Base-by-base conservation (phyloP, 2,888 invertebrate species). In the Perithous albicinctus region DNA sequence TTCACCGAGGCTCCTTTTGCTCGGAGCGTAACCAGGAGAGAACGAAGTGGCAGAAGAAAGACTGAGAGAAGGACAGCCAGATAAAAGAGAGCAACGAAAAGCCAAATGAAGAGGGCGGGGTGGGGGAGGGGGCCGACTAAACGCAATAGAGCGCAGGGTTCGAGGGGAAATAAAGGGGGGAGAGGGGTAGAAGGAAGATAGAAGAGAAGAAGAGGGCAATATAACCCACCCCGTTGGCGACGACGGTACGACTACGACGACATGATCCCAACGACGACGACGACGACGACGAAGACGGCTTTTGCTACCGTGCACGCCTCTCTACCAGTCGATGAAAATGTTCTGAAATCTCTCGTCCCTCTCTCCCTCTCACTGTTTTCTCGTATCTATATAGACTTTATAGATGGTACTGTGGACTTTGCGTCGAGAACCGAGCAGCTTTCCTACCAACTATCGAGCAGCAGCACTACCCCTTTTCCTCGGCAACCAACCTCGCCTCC, bases 271-370 rank as follows among this genome's bases (percentile, higher is more conserved):
- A 35, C 76, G 78, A 43, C 54, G 66, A 32, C n/a, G 35, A 8
- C 38, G 5, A n/a, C 64, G 43, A 35, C 76, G 78, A 43, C 54
- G 66, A 32, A 7, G 35, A 8, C 38, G 5, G n/a, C n/a, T n/a
- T n/a, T 18, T 18, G 5, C 15, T 20, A 18, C 18, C 20, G 8
- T 29, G 54, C 74, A 51, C 66, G 41, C 43, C n/a, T n/a, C 10
- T n/a, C 64, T 26, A 18, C 29, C 79, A 69, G 74, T 74, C 79
- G 51, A 79, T 79, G 74, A 73, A 79, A 69, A 80, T 75, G 35
- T 80, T 78, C 69, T 43, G 23, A 63, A 74, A 74, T 69, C 63
- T 74, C 67, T 54, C 67, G 29, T 61, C 43, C 7, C 48, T 38
- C 51, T 15, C 29, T 69, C 43, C 7, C 48, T 38, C 51, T 15